phyloP scores from a whole-genome alignment of 2,113 vertebrate species.

The Melanotaenia duboulayi region DNA sequence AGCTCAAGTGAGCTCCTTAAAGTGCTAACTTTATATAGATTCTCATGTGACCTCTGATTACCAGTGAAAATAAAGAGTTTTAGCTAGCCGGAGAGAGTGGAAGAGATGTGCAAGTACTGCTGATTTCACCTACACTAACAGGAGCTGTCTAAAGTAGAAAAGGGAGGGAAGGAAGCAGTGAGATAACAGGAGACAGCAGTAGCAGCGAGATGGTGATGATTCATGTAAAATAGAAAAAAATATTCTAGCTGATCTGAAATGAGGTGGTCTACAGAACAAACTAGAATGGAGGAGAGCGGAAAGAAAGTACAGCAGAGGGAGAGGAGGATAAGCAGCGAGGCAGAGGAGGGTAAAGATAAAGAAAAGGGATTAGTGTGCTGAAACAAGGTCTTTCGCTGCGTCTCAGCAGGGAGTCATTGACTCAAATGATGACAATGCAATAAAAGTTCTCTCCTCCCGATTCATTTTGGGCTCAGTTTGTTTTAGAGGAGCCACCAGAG shows the following conservation, averaged over 20 bases:
- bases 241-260: conserved; percentile 1
- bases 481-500: conserved; percentile 37
- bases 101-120: conserved; percentile 43
- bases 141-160: conserved; percentile 50
- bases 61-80: conserved; percentile 32
- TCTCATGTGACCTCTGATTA: conserved; percentile 58
- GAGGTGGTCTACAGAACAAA: conserved; percentile 27
- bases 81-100: conserved; percentile 25
- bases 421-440: conserved; percentile 62
- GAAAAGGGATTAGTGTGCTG: conserved; percentile 19
- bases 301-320: conserved; percentile 22
- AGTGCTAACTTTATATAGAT: conserved; percentile 13
- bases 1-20: conserved; percentile 26
- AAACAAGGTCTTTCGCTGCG: conserved; percentile 21
- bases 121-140: conserved; percentile 64
- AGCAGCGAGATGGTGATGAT: conserved; percentile 49
- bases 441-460: conserved; percentile 34
- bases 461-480: conserved; percentile 47
- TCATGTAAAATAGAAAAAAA: conserved; percentile 44
- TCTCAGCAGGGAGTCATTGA: conserved; percentile 32
- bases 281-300: conserved; percentile 25
- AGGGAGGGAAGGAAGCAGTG: conserved; percentile 36
- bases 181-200: conserved; percentile 52
- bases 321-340: conserved; percentile 13
- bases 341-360: conserved; percentile 33